Evolutionary conservation across 1,140 invertebrate genomes (phyloP).

Genomic region (Drosophila orena): DNA sequence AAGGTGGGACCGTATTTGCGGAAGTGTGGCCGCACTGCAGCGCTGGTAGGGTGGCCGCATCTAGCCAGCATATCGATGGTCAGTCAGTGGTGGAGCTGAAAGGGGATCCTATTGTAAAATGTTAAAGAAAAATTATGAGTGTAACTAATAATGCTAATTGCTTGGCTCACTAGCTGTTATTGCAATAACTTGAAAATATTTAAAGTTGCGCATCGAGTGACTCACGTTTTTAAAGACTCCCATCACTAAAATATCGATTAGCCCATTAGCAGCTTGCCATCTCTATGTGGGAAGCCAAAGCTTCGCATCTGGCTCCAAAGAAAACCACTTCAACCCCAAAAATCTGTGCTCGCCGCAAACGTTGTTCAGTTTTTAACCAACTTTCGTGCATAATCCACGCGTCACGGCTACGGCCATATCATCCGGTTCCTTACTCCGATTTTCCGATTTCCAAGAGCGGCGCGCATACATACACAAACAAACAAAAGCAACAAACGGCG

Average conservation of each 20-base stretch:
- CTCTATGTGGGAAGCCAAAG: slow-evolving; percentile 65
- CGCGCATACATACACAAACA: slow-evolving; percentile 45
- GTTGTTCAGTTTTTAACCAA: slow-evolving; percentile 42
- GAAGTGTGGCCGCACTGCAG: slow-evolving; percentile 2
- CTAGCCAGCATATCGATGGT: slow-evolving; percentile 1
- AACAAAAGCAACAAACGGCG: slow-evolving; percentile 9
- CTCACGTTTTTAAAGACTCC: not conserved
- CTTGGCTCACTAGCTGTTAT: not conserved
- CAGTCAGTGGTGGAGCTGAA: not conserved
- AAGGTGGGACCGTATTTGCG: slow-evolving; percentile 16
- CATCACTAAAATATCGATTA: slow-evolving; percentile 14
- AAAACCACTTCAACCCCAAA: slow-evolving; percentile 32
- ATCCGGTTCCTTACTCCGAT: slow-evolving; percentile 16
- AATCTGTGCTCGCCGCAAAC: slow-evolving; percentile 35
- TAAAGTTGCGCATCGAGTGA: not conserved
- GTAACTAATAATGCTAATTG: not conserved
- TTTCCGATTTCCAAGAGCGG: not conserved
- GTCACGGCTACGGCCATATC: slow-evolving; percentile 11
- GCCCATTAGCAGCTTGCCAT: slow-evolving; percentile 9
- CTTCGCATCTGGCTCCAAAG: slow-evolving; percentile 25
- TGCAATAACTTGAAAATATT: not conserved
- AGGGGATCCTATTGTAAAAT: not conserved
- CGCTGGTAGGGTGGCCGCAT: slow-evolving; percentile 2
- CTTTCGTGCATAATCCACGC: slow-evolving; percentile 44
- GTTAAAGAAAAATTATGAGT: too few relatives aligned